A percentile compares a stretch with the other conserved stretches of the same genome.
Evolutionary conservation across 2,797 vertebrate genomes (phyloP).

Genomic region (Tympanoctomys barrerae): DNA sequence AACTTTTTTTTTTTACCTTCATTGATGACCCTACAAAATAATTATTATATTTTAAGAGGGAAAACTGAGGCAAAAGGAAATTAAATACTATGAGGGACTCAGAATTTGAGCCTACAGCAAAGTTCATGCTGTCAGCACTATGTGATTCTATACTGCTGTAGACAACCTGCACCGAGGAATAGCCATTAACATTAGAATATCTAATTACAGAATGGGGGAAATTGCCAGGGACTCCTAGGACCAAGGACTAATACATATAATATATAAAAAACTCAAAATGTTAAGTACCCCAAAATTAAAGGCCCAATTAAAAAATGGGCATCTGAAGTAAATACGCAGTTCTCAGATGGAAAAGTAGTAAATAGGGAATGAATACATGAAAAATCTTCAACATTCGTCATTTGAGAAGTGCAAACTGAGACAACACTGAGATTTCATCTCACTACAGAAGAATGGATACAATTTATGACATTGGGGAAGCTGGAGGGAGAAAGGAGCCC

Average conservation of each 20-base stretch:
- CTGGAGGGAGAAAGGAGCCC: not conserved
- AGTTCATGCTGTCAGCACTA: not conserved
- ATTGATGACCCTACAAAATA: not conserved
- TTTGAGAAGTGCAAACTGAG: not conserved
- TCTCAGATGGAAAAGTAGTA: not conserved
- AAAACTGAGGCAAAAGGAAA: not conserved
- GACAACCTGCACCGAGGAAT: not conserved
- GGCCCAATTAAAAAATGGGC: not conserved
- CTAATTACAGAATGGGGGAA: not conserved
- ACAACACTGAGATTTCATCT: not conserved
- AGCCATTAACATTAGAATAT: not conserved
- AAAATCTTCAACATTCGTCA: not conserved
- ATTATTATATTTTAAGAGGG: not conserved
- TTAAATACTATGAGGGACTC: not conserved
- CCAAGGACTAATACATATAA: not conserved
- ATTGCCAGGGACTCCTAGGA: not conserved
- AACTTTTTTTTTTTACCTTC: not conserved
- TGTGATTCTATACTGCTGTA: rapidly evolving
- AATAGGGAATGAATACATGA: not conserved
- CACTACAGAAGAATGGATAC: not conserved
- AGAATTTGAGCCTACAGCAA: not conserved
- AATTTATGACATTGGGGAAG: not conserved
- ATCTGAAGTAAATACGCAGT: not conserved
- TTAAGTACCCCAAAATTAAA: not conserved
- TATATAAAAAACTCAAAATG: not conserved